Conservation (phyloP, 2,888 invertebrate genomes). For the Nebria salina region DNA sequence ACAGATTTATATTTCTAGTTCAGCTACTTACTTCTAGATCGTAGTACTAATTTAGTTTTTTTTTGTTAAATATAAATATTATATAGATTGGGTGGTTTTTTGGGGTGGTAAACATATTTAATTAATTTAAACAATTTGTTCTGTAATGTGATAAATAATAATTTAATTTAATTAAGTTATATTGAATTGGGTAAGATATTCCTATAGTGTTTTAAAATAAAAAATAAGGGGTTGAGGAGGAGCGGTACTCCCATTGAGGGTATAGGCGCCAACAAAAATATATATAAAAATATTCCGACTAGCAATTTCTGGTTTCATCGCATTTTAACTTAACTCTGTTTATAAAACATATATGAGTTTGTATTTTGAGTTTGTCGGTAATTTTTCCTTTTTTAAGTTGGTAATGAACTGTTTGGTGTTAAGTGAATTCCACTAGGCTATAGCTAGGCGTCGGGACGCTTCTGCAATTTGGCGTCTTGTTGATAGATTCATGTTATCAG, state of each 20-base stretch:
- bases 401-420: slow-evolving; percentile 16
- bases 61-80: background rate
- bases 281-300: background rate
- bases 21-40: background rate
- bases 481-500: slow-evolving; percentile 29
- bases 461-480: slow-evolving; percentile 23
- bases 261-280: background rate
- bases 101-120: too few relatives aligned
- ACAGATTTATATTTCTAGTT: background rate
- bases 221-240: too few relatives aligned
- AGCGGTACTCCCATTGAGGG: too few relatives aligned
- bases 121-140: too few relatives aligned
- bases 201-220: too few relatives aligned
- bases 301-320: too few relatives aligned
- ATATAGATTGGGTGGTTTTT: background rate
- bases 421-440: background rate
- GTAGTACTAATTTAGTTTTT: background rate
- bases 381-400: slow-evolving; percentile 4
- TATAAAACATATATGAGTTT: background rate
- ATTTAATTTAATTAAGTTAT: too few relatives aligned
- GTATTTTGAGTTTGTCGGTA: background rate
- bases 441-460: slow-evolving; percentile 14
- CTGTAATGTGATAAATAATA: too few relatives aligned
- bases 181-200: too few relatives aligned
- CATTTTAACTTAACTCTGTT: background rate